These are phyloP conservation scores for Oikopleura vanhoeffeni DNA, from an alignment of 23 tunicate genomes.

Conservation along the genomic window DNA sequence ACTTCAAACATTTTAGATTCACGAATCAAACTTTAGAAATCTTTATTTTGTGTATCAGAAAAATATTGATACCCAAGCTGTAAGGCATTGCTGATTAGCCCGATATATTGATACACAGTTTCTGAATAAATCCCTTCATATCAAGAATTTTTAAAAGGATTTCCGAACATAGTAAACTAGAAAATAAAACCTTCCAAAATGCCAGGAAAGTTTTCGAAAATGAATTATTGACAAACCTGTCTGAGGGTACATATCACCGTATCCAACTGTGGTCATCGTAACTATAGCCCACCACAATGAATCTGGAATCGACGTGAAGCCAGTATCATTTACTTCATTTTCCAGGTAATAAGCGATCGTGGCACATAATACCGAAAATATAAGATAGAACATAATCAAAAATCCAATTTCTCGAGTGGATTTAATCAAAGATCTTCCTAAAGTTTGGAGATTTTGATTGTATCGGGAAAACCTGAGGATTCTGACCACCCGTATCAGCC, in stretches of 20 bases:
- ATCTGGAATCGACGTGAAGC: not conserved
- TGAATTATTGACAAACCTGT: too few relatives aligned
- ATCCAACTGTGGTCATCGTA: slow-evolving; percentile 12
- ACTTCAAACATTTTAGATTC: too few relatives aligned
- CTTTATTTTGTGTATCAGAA: too few relatives aligned
- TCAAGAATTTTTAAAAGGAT: too few relatives aligned
- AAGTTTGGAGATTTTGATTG: slow-evolving; percentile 11
- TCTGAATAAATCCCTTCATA: too few relatives aligned
- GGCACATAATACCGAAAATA: slow-evolving; percentile 1
- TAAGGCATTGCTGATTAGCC: too few relatives aligned
- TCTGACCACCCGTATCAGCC: not conserved
- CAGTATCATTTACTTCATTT: slow-evolving; percentile 7
- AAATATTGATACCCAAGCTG: too few relatives aligned
- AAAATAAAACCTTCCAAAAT: too few relatives aligned
- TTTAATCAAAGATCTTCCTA: not conserved
- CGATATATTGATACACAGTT: too few relatives aligned
- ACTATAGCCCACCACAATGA: slow-evolving; percentile 13
- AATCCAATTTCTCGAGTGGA: slow-evolving; percentile 6
- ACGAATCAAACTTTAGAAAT: too few relatives aligned
- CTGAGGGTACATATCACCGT: not conserved
- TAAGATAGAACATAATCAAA: slow-evolving; percentile 3
- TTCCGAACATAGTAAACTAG: too few relatives aligned
- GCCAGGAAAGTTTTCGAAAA: too few relatives aligned
- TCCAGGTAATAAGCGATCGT: slow-evolving; percentile 7
- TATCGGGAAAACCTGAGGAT: slow-evolving; percentile 7